Percentiles rank a stretch among this genome's conserved stretches.
These are phyloP conservation scores for Nerophis lumbriciformis DNA, from an alignment of 2,113 vertebrate genomes.

Conservation along the genomic window DNA sequence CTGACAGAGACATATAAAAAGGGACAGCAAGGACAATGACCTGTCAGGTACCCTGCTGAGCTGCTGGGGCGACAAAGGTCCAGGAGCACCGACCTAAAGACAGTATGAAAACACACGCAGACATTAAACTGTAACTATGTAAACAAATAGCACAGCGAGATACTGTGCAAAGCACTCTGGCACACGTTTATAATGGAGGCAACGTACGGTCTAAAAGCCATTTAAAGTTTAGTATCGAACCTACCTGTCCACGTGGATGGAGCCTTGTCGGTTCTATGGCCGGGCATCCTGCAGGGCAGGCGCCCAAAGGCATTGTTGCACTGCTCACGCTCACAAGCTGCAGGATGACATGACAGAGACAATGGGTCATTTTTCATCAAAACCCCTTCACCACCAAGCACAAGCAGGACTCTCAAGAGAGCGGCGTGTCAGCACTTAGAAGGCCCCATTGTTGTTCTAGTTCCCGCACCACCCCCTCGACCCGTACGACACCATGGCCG, in stretches of 20 bases:
- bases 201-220: no score
- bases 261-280: constrained; percentile 26
- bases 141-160: neutral
- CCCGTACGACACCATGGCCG: constrained; percentile 11
- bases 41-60: neutral
- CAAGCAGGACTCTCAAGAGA: constrained; percentile 62
- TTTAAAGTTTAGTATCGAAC: constrained; percentile 5
- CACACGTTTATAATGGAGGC: neutral
- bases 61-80: neutral
- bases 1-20: neutral
- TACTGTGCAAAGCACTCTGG: neutral
- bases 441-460: constrained; percentile 54
- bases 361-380: constrained; percentile 68
- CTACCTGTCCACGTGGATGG: constrained; percentile 56
- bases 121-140: neutral
- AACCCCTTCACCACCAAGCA: constrained; percentile 75
- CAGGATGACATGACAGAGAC: constrained; percentile 58
- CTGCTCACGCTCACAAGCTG: constrained; percentile 37
- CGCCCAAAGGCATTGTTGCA: constrained; percentile 45
- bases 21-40: neutral
- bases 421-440: constrained; percentile 42
- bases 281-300: constrained; percentile 27
- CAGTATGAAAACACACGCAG: neutral
- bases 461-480: constrained; percentile 25
- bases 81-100: neutral